phyloP scores from a whole-genome alignment of 2,888 invertebrate genomes.

The Dolichomitus sp. region DNA sequence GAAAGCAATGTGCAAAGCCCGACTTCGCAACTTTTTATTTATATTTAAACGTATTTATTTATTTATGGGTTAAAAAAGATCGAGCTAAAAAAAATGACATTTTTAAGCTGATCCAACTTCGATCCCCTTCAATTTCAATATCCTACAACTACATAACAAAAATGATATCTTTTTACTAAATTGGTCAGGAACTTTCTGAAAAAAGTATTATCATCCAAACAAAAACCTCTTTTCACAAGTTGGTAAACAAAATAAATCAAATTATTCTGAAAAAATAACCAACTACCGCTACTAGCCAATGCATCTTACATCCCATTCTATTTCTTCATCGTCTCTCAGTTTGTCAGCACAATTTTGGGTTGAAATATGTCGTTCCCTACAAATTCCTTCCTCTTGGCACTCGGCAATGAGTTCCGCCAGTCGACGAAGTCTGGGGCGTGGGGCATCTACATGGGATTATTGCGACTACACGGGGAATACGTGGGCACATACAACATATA shows the following conservation, averaged over 20 bases:
- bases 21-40: too few relatives aligned
- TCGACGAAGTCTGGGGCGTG: constrained; percentile 57
- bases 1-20: too few relatives aligned
- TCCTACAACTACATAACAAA: too few relatives aligned
- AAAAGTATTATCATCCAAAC: too few relatives aligned
- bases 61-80: too few relatives aligned
- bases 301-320: neutral
- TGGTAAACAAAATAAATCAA: neutral
- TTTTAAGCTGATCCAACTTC: too few relatives aligned
- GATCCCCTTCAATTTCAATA: too few relatives aligned
- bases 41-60: too few relatives aligned
- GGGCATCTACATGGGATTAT: constrained; percentile 58
- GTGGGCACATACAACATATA: constrained; percentile 1
- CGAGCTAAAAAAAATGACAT: too few relatives aligned
- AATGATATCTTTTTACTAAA: too few relatives aligned
- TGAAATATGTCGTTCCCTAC: constrained; percentile 24
- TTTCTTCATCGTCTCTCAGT: constrained; percentile 13
- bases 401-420: constrained; percentile 59
- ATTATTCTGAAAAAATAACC: neutral
- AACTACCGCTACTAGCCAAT: neutral
- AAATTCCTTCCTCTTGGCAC: constrained; percentile 38
- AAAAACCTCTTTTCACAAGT: neutral
- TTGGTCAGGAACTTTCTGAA: too few relatives aligned
- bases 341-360: constrained; percentile 14
- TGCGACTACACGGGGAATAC: constrained; percentile 20